phyloP scores from a whole-genome alignment of 2,888 invertebrate genomes.

The Apamea crenata region DNA sequence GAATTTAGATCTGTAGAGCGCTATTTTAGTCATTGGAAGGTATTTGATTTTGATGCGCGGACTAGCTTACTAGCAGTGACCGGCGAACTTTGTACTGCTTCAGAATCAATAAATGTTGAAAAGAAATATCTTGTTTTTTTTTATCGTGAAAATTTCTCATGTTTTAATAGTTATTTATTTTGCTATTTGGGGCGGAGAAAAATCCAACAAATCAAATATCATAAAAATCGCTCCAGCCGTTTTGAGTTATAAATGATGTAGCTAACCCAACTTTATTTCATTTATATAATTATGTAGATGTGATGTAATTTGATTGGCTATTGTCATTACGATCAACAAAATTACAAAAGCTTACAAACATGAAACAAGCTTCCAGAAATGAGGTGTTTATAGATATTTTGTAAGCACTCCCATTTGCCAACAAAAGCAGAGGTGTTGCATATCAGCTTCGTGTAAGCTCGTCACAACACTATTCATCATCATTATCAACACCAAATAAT shows the following conservation, averaged over 20 bases:
- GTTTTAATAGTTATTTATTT: no score
- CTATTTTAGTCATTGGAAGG: neutral
- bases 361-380: neutral
- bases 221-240: no score
- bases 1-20: constrained; percentile 4
- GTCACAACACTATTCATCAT: constrained; percentile 20
- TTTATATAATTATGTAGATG: no score
- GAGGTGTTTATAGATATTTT: constrained; percentile 1
- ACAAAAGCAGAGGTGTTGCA: constrained; percentile 21
- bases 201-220: no score
- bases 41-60: neutral
- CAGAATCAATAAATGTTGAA: no score
- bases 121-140: no score
- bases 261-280: no score
- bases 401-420: constrained; percentile 5
- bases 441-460: neutral
- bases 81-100: no score
- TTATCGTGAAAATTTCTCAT: no score
- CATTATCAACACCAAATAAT: constrained; percentile 5
- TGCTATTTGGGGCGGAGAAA: no score
- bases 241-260: no score
- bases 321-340: neutral
- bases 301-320: neutral
- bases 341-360: neutral
- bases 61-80: no score